Conservation (phyloP, 2,888 invertebrate species). For the Dryomyza anilis region DNA sequence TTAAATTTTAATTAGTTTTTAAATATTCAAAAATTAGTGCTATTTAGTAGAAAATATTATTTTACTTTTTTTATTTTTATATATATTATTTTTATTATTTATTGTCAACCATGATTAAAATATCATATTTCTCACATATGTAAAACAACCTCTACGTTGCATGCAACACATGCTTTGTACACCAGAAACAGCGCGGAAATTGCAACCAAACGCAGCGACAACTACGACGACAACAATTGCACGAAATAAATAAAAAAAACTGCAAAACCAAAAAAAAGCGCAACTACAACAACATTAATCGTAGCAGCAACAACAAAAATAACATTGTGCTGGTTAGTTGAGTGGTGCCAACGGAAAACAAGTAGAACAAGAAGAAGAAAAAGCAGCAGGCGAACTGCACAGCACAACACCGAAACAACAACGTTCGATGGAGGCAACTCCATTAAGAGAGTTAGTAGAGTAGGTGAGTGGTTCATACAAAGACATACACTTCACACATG, state of each 20-base stretch:
- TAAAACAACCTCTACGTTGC: no score
- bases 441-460: slow-evolving; percentile 27
- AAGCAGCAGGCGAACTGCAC: no score
- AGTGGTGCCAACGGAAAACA: no score
- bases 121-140: no score
- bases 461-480: slow-evolving; percentile 28
- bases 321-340: slow-evolving; percentile 22
- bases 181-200: neutral
- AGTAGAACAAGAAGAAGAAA: no score
- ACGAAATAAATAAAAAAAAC: neutral
- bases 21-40: neutral
- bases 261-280: neutral
- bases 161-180: neutral
- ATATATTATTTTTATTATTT: neutral
- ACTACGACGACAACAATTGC: neutral
- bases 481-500: neutral
- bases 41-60: neutral
- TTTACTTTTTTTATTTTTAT: neutral
- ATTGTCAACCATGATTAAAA: no score
- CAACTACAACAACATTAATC: neutral
- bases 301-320: slow-evolving; percentile 4
- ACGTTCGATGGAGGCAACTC: no score
- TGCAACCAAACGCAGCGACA: neutral
- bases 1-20: neutral
- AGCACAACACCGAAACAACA: no score